Percentiles rank a stretch among this genome's conserved stretches.
Conservation (phyloP, 2,888 invertebrate genomes). For the Sturmia bella region DNA sequence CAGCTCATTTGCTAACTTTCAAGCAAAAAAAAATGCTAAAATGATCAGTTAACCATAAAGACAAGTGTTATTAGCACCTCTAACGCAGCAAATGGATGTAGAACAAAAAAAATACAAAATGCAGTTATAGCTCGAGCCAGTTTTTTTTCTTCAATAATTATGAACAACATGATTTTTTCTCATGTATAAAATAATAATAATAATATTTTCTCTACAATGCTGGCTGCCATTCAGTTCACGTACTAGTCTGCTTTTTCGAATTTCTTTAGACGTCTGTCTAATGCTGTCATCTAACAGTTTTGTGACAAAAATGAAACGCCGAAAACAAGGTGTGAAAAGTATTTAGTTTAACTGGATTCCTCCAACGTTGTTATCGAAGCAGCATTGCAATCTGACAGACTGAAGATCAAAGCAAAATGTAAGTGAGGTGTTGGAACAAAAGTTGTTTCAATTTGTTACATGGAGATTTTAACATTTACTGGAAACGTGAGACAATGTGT, state of each 20-base stretch:
- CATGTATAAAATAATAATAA: not conserved
- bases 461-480: not conserved
- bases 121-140: slow-evolving; percentile 40
- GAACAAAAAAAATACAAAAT: slow-evolving; percentile 17
- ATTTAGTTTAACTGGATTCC: slow-evolving; percentile 18
- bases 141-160: slow-evolving; percentile 33
- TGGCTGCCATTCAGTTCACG: slow-evolving; percentile 33
- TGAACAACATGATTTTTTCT: slow-evolving; percentile 24
- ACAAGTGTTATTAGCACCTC: slow-evolving; percentile 50
- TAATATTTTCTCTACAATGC: not conserved
- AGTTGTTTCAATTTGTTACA: not conserved
- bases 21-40: slow-evolving; percentile 1
- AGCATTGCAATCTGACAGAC: slow-evolving; percentile 5
- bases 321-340: slow-evolving; percentile 58
- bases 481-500: slow-evolving; percentile 20
- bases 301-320: slow-evolving; percentile 12
- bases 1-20: not conserved
- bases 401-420: slow-evolving; percentile 8
- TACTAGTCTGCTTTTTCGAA: slow-evolving; percentile 25
- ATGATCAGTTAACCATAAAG: slow-evolving; percentile 34
- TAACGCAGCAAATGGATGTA: not conserved
- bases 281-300: slow-evolving; percentile 30
- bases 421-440: not conserved
- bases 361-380: slow-evolving; percentile 22
- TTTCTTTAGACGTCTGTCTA: slow-evolving; percentile 34